Percentiles rank a stretch among this genome's conserved stretches.
phyloP scores from a whole-genome alignment of 2,797 vertebrate species.

The Brachymystax lenok region DNA sequence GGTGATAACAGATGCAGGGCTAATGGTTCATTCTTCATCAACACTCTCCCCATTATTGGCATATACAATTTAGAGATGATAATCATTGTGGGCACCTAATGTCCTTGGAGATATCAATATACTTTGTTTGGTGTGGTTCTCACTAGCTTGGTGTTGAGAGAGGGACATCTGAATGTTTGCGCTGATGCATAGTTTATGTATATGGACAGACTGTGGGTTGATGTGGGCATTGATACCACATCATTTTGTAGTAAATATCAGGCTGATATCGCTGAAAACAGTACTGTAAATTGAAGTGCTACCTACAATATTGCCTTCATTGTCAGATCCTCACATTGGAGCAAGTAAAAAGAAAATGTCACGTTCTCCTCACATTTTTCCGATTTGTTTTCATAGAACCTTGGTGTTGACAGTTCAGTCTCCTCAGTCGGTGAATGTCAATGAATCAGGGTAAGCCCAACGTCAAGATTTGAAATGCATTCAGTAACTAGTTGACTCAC shows the following conservation, averaged over 20 bases:
- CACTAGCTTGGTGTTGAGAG: not conserved
- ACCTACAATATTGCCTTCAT: not conserved
- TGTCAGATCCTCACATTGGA: not conserved
- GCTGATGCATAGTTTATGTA: not conserved
- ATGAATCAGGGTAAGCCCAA: too few species aligned
- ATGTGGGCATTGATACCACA: not conserved
- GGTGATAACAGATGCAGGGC: constrained; percentile 6
- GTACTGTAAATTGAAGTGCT: not conserved
- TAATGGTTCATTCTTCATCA: not conserved
- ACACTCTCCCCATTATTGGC: constrained; percentile 5
- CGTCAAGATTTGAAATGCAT: too few species aligned
- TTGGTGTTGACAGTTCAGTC: too few species aligned
- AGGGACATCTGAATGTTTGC: not conserved
- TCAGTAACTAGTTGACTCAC: not conserved
- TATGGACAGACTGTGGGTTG: not conserved
- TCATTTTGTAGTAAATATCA: not conserved
- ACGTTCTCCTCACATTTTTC: not conserved
- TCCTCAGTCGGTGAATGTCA: too few species aligned
- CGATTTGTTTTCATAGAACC: not conserved
- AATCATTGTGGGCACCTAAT: not conserved
- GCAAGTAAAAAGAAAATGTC: not conserved
- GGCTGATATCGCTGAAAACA: too few species aligned
- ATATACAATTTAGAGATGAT: not conserved
- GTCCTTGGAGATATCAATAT: not conserved
- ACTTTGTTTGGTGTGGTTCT: not conserved